Evolutionary conservation across 1,140 invertebrate species (phyloP).

Genomic region (Lepidurus couesii): DNA sequence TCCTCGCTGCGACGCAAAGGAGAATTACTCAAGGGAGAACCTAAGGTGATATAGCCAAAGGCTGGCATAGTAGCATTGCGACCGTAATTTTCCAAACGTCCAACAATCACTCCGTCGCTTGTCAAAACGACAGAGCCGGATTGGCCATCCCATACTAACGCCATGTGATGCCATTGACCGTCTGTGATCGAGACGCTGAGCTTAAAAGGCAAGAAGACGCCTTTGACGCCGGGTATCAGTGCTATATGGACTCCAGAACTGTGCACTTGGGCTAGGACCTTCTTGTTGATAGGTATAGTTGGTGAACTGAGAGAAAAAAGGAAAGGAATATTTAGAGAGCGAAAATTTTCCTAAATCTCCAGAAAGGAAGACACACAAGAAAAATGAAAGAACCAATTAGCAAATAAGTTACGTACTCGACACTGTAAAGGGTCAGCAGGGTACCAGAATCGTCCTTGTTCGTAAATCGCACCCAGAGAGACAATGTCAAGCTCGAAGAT

Average conservation of each 20-base stretch:
- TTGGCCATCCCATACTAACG: constrained; percentile 84
- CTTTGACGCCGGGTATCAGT: constrained; percentile 77
- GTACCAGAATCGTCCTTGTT: constrained; percentile 81
- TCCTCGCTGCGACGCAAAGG: constrained; percentile 68
- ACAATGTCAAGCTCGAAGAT: constrained; percentile 73
- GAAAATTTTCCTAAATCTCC: neutral
- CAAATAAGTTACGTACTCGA: constrained; percentile 54
- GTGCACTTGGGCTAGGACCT: constrained; percentile 78
- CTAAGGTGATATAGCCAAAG: constrained; percentile 84
- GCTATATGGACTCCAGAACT: constrained; percentile 83
- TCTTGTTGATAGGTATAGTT: constrained; percentile 69
- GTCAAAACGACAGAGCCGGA: constrained; percentile 74
- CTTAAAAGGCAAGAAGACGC: constrained; percentile 82
- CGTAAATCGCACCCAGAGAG: constrained; percentile 93
- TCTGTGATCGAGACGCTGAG: constrained; percentile 91
- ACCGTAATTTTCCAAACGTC: constrained; percentile 78
- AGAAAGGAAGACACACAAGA: neutral
- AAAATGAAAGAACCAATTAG: constrained; percentile 19
- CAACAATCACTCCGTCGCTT: constrained; percentile 87
- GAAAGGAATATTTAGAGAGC: constrained; percentile 9
- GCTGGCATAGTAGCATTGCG: constrained; percentile 67
- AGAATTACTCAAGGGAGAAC: constrained; percentile 63
- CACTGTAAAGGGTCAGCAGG: constrained; percentile 87
- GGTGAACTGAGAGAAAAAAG: constrained; percentile 52
- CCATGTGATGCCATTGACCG: constrained; percentile 94